Base-by-base conservation (phyloP, 2,888 invertebrate genomes). In the Xanthia togata region DNA sequence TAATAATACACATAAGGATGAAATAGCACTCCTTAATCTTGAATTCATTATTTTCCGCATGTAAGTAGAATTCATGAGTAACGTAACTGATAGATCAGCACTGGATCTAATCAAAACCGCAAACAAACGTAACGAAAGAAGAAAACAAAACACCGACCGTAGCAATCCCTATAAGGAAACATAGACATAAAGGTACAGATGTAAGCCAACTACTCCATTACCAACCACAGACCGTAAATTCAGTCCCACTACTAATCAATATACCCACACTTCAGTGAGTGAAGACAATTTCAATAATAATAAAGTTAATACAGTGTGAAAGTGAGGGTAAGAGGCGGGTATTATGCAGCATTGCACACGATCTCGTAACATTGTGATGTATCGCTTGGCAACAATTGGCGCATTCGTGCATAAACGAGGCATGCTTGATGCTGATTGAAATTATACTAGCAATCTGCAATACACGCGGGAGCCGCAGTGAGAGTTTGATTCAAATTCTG, bases 321-420 rank as follows among this genome's bases (percentile, higher is more conserved):
- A 87, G 86, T 88, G 82, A 78, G 74, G 79, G 69, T 68, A 64
- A 70, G 64, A 76, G n/a, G 20, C 41, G 62, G 68, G 26, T 82
- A 73, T 88, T 87, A 87, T 87, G 87, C 73, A 78, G 69, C 70
- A 81, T 88, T 82, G 87, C 79, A 72, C 69, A 68, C 73, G 82
- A 73, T 88, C 85, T 78, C 73, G 78, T 87, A 87, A 86, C 73
- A 86, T 63, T 88, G 53, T 62, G 79, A 87, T 88, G 74, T 75
- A 78, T 82, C 76, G 76, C 67, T 72, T 79, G 62, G 72, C 57
- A 78, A 77, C 77, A 86, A 59, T 88, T 74, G 73, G 78, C 31
- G 80, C 79, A 72, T 79, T 89, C 86, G 88, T 87, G 84, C 84
- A 79, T 84, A 74, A 86, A 82, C 64, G 55, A 87, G 62, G 83